A percentile compares a stretch with the other conserved stretches of the same genome.
These are phyloP conservation scores for Drosophila rufa DNA, from an alignment of 1,140 invertebrate species.

Conservation along the genomic window DNA sequence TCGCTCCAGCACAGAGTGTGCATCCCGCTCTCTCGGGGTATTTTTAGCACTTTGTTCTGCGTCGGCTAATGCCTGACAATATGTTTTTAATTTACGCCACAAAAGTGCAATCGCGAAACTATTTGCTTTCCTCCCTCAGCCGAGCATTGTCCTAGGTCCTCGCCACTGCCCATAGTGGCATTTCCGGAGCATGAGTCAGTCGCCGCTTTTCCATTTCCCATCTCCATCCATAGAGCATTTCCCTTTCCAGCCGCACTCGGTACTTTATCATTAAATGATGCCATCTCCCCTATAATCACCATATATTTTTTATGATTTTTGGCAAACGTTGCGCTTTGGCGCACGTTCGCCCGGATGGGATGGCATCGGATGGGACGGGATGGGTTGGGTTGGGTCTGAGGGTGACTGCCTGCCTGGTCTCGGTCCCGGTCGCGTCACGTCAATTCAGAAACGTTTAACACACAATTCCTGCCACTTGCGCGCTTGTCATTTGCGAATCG, in stretches of 20 bases:
- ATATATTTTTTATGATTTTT: constrained; percentile 76
- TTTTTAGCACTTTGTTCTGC: constrained; percentile 64
- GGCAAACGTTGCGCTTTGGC: constrained; percentile 70
- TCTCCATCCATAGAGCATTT: constrained; percentile 7
- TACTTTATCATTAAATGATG: constrained; percentile 62
- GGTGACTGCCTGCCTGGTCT: constrained; percentile 4
- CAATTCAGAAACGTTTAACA: constrained; percentile 81
- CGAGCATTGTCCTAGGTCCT: constrained; percentile 34
- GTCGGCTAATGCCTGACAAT: constrained; percentile 66
- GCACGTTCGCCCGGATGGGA: constrained; percentile 59
- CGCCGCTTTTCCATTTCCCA: constrained; percentile 7
- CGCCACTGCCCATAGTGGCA: constrained; percentile 27
- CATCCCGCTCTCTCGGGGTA: constrained; percentile 58
- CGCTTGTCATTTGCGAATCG: constrained; percentile 61
- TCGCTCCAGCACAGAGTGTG: constrained; percentile 40
- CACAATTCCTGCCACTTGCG: constrained; percentile 73
- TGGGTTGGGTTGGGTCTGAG: neutral
- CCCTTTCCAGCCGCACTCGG: constrained; percentile 8
- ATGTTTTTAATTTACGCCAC: constrained; percentile 78
- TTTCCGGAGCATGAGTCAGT: constrained; percentile 54
- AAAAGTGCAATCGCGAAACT: constrained; percentile 64
- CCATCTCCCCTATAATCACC: constrained; percentile 62
- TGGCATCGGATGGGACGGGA: neutral
- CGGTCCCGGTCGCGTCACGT: constrained; percentile 52
- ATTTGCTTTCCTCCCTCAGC: constrained; percentile 37